Conservation (phyloP, 2,888 invertebrate genomes). For the Melanargia galathea region DNA sequence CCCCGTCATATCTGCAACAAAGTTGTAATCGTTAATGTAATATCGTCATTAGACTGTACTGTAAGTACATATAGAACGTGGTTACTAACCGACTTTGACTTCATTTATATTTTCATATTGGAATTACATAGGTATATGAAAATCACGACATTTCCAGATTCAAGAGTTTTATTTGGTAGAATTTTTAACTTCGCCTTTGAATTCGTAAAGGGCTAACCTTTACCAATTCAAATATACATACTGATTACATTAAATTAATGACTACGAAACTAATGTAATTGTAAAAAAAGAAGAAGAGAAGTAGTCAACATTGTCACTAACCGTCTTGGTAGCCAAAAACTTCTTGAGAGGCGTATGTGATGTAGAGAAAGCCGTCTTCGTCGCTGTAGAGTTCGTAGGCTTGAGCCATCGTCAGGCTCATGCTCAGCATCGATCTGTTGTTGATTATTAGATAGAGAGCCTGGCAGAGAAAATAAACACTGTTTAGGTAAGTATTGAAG, state of each 20-base stretch:
- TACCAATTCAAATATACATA: background rate
- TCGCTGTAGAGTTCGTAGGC: conserved; percentile 89
- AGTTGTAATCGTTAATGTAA: conserved; percentile 5
- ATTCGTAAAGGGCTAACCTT: background rate
- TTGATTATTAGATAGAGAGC: conserved; percentile 92
- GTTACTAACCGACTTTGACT: background rate
- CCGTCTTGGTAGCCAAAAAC: conserved; percentile 87
- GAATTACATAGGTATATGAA: background rate
- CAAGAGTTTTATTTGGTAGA: background rate
- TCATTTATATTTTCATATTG: background rate
- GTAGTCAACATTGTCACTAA: conserved; percentile 44
- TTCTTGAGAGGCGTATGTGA: conserved; percentile 95
- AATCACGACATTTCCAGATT: background rate
- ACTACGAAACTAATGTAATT: background rate
- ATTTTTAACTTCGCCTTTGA: background rate
- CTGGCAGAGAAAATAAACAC: conserved; percentile 62
- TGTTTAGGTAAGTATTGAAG: background rate
- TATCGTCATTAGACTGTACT: background rate
- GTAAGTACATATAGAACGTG: background rate
- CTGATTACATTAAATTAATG: background rate
- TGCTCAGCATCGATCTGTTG: conserved; percentile 90
- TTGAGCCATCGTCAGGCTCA: conserved; percentile 91
- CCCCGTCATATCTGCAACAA: conserved; percentile 51
- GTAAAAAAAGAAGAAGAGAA: background rate
- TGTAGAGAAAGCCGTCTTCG: conserved; percentile 93